phyloP scores from a whole-genome alignment of 2,888 invertebrate species.

The Orchesellides sinensis region DNA sequence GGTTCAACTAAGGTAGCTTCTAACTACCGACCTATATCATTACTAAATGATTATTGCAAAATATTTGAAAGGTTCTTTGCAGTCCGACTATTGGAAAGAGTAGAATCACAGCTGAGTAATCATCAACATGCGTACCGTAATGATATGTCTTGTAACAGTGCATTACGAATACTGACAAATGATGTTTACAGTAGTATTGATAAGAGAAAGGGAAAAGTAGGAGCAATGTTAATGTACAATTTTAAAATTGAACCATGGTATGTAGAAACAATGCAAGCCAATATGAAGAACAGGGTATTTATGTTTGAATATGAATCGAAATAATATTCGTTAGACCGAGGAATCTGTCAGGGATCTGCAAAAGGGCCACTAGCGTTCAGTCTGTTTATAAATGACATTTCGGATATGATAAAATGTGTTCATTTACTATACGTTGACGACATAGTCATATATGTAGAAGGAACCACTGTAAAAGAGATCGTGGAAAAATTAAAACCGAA shows the following conservation, averaged over 20 bases:
- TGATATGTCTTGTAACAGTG: neutral
- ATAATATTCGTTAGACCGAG: neutral
- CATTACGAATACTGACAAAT: neutral
- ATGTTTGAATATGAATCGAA: neutral
- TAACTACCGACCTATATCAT: neutral
- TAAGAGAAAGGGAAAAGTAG: neutral
- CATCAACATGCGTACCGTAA: neutral
- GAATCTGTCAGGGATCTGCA: neutral
- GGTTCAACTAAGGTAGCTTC: neutral
- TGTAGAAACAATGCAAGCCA: neutral
- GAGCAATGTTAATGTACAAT: neutral
- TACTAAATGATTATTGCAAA: neutral
- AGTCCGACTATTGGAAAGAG: neutral
- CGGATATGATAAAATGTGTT: neutral
- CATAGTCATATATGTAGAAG: neutral
- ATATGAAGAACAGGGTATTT: neutral
- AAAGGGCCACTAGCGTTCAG: neutral
- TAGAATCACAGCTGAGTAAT: neutral
- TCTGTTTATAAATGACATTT: neutral
- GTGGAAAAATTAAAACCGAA: neutral
- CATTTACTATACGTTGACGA: neutral
- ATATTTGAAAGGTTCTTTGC: neutral
- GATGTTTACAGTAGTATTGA: neutral
- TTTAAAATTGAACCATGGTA: slow-evolving; percentile 10
- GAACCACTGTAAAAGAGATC: neutral